A percentile compares a stretch with the other conserved stretches of the same genome.
Conservation (phyloP, 1,140 invertebrate genomes). For the Helicoverpa armigera region DNA sequence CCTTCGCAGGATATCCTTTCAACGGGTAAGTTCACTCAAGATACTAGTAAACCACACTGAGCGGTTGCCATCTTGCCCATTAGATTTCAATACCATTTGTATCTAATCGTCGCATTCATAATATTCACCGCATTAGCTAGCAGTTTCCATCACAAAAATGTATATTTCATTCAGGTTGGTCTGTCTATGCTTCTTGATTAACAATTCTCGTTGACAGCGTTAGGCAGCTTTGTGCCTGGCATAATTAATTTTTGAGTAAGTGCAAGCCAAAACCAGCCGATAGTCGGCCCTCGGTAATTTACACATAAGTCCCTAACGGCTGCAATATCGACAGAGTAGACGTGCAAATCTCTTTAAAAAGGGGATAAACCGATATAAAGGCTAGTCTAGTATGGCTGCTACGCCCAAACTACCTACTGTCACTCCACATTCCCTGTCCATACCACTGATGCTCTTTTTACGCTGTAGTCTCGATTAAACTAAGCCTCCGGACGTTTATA, state of each 20-base stretch:
- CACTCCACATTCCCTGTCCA: slow-evolving; percentile 54
- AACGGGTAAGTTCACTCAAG: slow-evolving; percentile 92
- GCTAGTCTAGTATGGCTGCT: slow-evolving; percentile 37
- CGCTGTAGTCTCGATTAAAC: background rate
- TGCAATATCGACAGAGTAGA: slow-evolving; percentile 62
- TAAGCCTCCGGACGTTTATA: slow-evolving; percentile 33
- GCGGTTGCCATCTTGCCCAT: too few species aligned
- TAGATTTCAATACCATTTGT: too few species aligned
- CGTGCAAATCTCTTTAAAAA: slow-evolving; percentile 68
- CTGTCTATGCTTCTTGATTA: slow-evolving; percentile 44
- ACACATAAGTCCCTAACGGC: slow-evolving; percentile 54
- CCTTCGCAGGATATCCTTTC: slow-evolving; percentile 96
- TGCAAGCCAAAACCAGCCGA: slow-evolving; percentile 33
- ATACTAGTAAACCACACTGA: too few species aligned
- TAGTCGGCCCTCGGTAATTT: slow-evolving; percentile 47
- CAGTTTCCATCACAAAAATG: background rate
- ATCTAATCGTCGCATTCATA: background rate
- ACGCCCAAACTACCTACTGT: slow-evolving; percentile 51
- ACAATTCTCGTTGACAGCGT: slow-evolving; percentile 51
- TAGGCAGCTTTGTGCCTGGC: slow-evolving; percentile 54
- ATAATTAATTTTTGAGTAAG: slow-evolving; percentile 70
- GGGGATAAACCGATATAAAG: slow-evolving; percentile 54
- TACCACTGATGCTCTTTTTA: slow-evolving; percentile 46
- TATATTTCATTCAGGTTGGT: slow-evolving; percentile 52
- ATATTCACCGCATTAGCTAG: background rate